Evolutionary conservation across 2,888 invertebrate genomes (phyloP).

Genomic region (Alloplasta piceator): DNA sequence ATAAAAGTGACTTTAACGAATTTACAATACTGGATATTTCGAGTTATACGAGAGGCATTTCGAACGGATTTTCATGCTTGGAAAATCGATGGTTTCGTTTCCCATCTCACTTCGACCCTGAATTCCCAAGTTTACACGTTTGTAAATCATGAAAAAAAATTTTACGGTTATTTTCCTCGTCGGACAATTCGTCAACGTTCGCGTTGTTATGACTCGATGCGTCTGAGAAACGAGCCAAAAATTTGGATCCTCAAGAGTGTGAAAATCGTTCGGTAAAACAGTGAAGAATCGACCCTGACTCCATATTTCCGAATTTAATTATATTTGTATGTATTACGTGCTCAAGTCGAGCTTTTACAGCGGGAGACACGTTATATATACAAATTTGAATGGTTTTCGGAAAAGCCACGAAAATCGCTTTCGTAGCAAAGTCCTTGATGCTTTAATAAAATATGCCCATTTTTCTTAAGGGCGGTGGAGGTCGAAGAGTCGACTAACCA

Average conservation of each 20-base stretch:
- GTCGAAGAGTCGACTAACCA: no score
- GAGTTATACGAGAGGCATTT: neutral
- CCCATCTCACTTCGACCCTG: neutral
- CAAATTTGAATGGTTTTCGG: no score
- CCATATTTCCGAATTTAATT: neutral
- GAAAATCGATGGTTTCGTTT: slow-evolving; percentile 45
- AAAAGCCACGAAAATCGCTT: no score
- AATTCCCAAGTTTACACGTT: neutral
- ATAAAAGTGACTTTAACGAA: neutral
- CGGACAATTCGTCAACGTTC: slow-evolving; percentile 58
- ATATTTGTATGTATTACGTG: neutral
- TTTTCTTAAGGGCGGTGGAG: no score
- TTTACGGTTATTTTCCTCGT: slow-evolving; percentile 40
- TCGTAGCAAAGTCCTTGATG: no score
- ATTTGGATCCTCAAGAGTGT: neutral
- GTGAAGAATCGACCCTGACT: neutral
- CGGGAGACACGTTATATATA: slow-evolving; percentile 1
- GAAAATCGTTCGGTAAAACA: slow-evolving; percentile 24
- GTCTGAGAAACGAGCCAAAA: slow-evolving; percentile 33
- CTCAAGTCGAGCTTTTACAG: neutral
- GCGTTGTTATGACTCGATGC: slow-evolving; percentile 57
- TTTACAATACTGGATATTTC: neutral
- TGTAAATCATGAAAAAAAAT: slow-evolving; percentile 33
- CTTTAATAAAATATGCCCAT: no score
- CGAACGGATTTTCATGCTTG: slow-evolving; percentile 24